Evolutionary conservation across 2,888 invertebrate species (phyloP).

Genomic region (Ornithoptera alexandrae): DNA sequence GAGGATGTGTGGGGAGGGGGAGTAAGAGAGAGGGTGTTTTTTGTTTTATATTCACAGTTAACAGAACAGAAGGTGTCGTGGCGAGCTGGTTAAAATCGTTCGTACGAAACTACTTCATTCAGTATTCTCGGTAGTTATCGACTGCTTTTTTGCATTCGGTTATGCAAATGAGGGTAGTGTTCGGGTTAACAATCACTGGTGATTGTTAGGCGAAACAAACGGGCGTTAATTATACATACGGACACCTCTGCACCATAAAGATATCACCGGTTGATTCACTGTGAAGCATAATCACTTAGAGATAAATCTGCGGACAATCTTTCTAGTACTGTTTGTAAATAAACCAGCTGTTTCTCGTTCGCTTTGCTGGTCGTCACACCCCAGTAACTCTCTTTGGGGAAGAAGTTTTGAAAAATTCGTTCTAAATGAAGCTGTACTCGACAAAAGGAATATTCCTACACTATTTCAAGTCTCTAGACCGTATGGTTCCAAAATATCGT

Average conservation of each 20-base stretch:
- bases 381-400: too few species aligned
- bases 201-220: constrained; percentile 7
- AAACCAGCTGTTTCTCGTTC: too few species aligned
- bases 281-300: not conserved
- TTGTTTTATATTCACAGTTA: constrained; percentile 9
- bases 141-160: constrained; percentile 7
- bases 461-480: too few species aligned
- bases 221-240: constrained; percentile 6
- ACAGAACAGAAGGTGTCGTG: too few species aligned
- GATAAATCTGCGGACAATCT: too few species aligned
- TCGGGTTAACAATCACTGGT: constrained; percentile 1
- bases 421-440: too few species aligned
- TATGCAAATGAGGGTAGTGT: constrained; percentile 22
- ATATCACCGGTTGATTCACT: not conserved
- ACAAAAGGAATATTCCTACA: too few species aligned
- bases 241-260: not conserved
- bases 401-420: too few species aligned
- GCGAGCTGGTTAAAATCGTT: constrained; percentile 4
- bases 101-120: not conserved
- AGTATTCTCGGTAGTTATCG: constrained; percentile 1
- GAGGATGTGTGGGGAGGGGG: not conserved
- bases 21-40: not conserved
- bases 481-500: too few species aligned
- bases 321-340: too few species aligned
- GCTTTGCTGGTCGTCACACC: too few species aligned